Conservation (phyloP, 2,113 vertebrate species). For the Hiodon alosoides region DNA sequence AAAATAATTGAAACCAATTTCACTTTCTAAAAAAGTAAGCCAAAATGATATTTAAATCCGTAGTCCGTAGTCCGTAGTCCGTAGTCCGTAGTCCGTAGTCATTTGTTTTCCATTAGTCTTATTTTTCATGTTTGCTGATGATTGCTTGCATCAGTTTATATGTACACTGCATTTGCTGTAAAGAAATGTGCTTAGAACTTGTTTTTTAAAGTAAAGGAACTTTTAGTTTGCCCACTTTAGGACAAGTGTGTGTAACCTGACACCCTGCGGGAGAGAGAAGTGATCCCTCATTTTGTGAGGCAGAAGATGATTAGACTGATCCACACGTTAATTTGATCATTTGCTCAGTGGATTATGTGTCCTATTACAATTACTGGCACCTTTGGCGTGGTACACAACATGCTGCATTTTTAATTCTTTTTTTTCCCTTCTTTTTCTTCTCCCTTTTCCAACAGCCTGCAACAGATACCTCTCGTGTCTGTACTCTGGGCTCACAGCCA, state of each 20-base stretch:
- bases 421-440: conserved; percentile 56
- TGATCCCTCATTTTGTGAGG: not conserved
- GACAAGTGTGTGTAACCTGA: not conserved
- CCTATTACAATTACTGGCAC: conserved; percentile 18
- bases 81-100: too few relatives aligned
- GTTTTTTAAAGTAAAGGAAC: conserved; percentile 1
- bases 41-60: not conserved
- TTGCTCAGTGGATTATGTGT: conserved; percentile 17
- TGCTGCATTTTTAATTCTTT: conserved; percentile 34
- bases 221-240: not conserved
- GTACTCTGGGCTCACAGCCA: conserved; percentile 60
- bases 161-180: not conserved
- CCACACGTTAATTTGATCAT: conserved; percentile 9
- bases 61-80: too few relatives aligned
- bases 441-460: conserved; percentile 59
- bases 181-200: not conserved
- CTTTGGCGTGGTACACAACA: conserved; percentile 22
- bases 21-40: not conserved
- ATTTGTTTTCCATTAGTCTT: too few relatives aligned
- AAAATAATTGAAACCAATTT: too few relatives aligned
- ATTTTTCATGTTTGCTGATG: not conserved
- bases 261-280: conserved; percentile 4
- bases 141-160: not conserved
- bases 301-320: conserved; percentile 11
- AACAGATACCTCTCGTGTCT: conserved; percentile 47